A percentile compares a stretch with the other conserved stretches of the same genome.
phyloP scores from a whole-genome alignment of 2,888 invertebrate genomes.

The Dione juno region DNA sequence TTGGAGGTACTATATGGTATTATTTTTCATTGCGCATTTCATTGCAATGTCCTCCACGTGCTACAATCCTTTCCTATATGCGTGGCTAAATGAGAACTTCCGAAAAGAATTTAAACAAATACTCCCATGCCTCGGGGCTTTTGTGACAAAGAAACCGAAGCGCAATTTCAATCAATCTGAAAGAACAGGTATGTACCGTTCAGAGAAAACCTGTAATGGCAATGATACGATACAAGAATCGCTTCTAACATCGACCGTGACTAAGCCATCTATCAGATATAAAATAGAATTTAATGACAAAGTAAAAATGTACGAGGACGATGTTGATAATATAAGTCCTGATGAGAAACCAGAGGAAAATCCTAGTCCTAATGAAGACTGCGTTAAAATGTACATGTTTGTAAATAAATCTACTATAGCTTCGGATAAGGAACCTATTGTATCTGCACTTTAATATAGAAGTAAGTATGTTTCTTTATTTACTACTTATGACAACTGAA shows the following conservation, averaged over 20 bases:
- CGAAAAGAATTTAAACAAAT: slow-evolving; percentile 94
- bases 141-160: slow-evolving; percentile 71
- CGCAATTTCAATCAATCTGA: slow-evolving; percentile 74
- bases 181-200: slow-evolving; percentile 74
- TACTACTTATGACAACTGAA: too few species aligned
- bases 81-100: slow-evolving; percentile 98
- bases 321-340: slow-evolving; percentile 73
- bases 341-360: slow-evolving; percentile 76
- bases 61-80: slow-evolving; percentile 97
- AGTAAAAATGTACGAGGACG: slow-evolving; percentile 62
- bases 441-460: slow-evolving; percentile 70
- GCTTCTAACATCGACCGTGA: slow-evolving; percentile 71
- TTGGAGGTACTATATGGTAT: slow-evolving; percentile 89
- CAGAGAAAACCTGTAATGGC: slow-evolving; percentile 78
- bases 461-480: slow-evolving; percentile 59
- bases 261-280: slow-evolving; percentile 76
- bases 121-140: slow-evolving; percentile 84
- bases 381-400: slow-evolving; percentile 80
- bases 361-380: slow-evolving; percentile 75
- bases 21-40: slow-evolving; percentile 92
- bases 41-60: slow-evolving; percentile 97
- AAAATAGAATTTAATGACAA: slow-evolving; percentile 74
- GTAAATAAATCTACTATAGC: slow-evolving; percentile 72
- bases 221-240: slow-evolving; percentile 79
- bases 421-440: slow-evolving; percentile 77